phyloP scores from a whole-genome alignment of 2,888 invertebrate species.

The Cryptocheilus praepositus region DNA sequence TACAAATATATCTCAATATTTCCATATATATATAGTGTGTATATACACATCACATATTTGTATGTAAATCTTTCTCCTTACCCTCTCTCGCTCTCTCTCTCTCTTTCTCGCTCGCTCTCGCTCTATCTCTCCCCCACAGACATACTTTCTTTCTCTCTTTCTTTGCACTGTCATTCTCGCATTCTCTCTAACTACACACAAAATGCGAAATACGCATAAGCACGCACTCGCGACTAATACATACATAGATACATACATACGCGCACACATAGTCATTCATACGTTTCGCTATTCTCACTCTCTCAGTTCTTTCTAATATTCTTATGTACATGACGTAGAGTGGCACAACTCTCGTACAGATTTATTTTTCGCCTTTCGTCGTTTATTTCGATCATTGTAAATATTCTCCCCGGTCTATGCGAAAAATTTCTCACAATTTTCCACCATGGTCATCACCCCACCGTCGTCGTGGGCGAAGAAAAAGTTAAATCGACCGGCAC shows the following conservation, averaged over 20 bases:
- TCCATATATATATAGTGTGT: slow-evolving; percentile 43
- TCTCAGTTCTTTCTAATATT: slow-evolving; percentile 29
- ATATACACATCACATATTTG: slow-evolving; percentile 53
- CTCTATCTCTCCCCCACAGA: slow-evolving; percentile 14
- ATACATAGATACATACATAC: slow-evolving; percentile 1
- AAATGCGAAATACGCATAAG: background rate
- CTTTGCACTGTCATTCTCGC: background rate
- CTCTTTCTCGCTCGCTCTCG: too few species aligned
- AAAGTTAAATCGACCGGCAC: slow-evolving; percentile 18
- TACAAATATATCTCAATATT: slow-evolving; percentile 73
- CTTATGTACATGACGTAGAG: slow-evolving; percentile 63
- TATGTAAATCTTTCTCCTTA: slow-evolving; percentile 44
- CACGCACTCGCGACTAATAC: background rate
- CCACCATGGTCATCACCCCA: slow-evolving; percentile 14
- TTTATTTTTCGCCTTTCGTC: slow-evolving; percentile 49
- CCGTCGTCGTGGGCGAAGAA: slow-evolving; percentile 11
- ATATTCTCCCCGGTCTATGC: too few species aligned
- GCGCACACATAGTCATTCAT: slow-evolving; percentile 8
- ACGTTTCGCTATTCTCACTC: slow-evolving; percentile 4
- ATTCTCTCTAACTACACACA: background rate
- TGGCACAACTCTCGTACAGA: slow-evolving; percentile 62
- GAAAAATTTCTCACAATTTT: slow-evolving; percentile 28
- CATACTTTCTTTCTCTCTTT: slow-evolving; percentile 13
- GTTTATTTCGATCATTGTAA: slow-evolving; percentile 29
- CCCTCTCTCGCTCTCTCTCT: slow-evolving; percentile 6